Base-by-base conservation (phyloP, 2,888 invertebrate genomes). In the Plemyria rubiginata region DNA sequence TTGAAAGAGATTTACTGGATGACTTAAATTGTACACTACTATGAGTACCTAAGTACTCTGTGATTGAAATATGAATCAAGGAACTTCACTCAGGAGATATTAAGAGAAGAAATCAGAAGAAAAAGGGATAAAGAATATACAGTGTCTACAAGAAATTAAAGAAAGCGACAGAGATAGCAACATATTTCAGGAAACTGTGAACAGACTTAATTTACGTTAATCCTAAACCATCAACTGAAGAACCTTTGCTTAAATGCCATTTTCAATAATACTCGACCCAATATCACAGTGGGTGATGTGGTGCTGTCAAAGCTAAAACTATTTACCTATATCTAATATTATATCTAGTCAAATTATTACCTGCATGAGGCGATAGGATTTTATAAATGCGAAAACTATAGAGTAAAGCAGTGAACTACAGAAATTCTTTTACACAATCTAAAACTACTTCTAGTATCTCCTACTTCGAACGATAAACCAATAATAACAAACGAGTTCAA, bases 241-340 rank as follows among this genome's bases (percentile, higher is more conserved):
- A 82, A 67, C 82, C 85, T 81, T 65, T 81, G 66, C 87, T 57
- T 76, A 78, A 72, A 80, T 73, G 71, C 85, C 85, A 77, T 82
- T 80, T 78, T 77, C 82, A 74, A 70, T 76, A 73, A 50, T 62
- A 73, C 69, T 78, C 90, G 75, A 82, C 85, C 90, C 88, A 81
- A 82, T 92, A 92, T 92, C 91, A 92, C 91, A 92, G 91, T 80
- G 87, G 85, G 89, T 83, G 91, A 92, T 91, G 91, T 91, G 62
- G 68, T 70, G 68, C 56, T 53, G 29, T 62, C 60, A 62, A 56
- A 65, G 57, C 65, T 67, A 67, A 54, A 63, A 48, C 68, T 72
- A 73, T 72, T 72, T 74, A 78, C 55, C 72, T 72, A 60, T 48
- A 16, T 2, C 45, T 48, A 38, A 15, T 41, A 46, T 12, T 55